Evolutionary conservation across 1,140 invertebrate species (phyloP), one percentile per base, ranked within the genome.

Genomic region (Hyles euphorbiae): DNA sequence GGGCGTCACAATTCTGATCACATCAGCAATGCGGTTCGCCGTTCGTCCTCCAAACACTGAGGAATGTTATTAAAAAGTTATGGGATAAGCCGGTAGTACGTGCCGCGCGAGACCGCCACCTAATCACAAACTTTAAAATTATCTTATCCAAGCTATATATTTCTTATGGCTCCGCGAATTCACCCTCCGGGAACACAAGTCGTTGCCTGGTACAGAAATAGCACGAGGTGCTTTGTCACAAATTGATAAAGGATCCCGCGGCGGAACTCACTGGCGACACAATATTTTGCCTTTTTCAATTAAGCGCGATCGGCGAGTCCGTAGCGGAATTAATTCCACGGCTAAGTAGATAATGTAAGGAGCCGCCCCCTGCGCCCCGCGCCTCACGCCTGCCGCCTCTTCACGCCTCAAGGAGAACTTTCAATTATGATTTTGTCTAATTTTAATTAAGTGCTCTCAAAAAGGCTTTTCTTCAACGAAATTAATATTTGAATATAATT

Each of bases 401-500:
- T 87, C 83, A 81, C 86, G 83, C 86, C 86, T 87, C 81, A 71
- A 86, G 81, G 78, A 84, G 82, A 88, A 88, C 82, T 86, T 88
- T 88, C 85, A 88, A 88, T 88, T 88, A 88, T 87, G 78, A 88
- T 88, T 88, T 88, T 85, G 85, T 88, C 83, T 88, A 88, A 88
- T 88, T 88, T 88, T 88, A 87, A 88, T 88, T 88, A 88, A 88
- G 85, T 84, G 81, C 80, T 88, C 82, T 85, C 82, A 83, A 83
- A 83, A 85, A 85, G 81, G 84, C 81, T 84, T 88, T 84, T 81
- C 83, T 85, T 76, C 82, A 76, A 71, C 73, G 77, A 85, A 88
- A 88, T 88, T 88, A 88, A 85, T 88, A 88, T 88, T 88, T 88
- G 82, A 88, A 87, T 88, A 85, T 87, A 88, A 87, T 88, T 88